Evolutionary conservation across 2,113 vertebrate species (phyloP).

Genomic region (Axis porcinus): DNA sequence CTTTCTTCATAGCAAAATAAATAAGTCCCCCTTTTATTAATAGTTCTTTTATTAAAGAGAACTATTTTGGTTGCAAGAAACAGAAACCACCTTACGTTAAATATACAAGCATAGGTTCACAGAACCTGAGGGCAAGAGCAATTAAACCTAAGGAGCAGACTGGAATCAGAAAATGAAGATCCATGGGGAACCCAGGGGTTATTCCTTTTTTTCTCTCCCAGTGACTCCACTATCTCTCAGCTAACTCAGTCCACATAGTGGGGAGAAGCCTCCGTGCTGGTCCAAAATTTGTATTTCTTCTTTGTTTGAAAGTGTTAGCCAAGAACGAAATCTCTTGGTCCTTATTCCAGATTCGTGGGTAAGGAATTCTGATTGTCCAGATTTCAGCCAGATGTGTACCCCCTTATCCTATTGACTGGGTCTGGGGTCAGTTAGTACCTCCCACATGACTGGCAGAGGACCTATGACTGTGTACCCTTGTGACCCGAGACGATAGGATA

Average conservation of each 20-base stretch:
- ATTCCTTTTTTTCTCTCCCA: background rate
- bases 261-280: background rate
- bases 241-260: background rate
- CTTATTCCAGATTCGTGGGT: background rate
- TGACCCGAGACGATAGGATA: background rate
- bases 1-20: background rate
- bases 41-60: background rate
- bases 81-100: background rate
- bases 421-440: background rate
- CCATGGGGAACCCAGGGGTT: accelerated
- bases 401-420: background rate
- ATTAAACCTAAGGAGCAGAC: background rate
- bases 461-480: background rate
- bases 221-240: background rate
- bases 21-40: background rate
- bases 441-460: background rate
- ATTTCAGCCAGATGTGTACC: background rate
- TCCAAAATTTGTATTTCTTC: background rate
- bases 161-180: background rate
- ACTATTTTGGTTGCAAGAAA: background rate
- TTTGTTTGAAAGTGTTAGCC: background rate
- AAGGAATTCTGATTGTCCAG: background rate
- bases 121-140: background rate
- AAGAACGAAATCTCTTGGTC: background rate
- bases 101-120: background rate